These are phyloP conservation scores for Lordiphosa stackelbergi DNA, from an alignment of 1,140 invertebrate species.

Conservation along the genomic window DNA sequence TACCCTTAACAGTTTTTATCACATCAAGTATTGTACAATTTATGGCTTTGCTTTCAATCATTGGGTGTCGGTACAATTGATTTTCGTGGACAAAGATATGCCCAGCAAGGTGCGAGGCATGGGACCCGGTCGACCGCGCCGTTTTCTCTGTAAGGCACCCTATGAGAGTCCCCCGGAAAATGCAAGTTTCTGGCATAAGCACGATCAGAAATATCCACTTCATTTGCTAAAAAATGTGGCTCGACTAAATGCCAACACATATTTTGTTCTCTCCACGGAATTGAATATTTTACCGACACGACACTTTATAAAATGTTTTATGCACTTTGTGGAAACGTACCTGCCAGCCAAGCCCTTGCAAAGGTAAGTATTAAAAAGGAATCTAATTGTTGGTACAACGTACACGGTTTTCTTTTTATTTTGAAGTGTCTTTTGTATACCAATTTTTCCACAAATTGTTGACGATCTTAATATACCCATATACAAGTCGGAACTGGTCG, in stretches of 20 bases:
- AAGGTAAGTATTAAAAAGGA: conserved; percentile 10
- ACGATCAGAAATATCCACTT: conserved; percentile 13
- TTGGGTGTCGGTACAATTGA: conserved; percentile 33
- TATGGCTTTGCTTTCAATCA: neutral
- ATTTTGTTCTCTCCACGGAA: conserved; percentile 27
- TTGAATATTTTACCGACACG: conserved; percentile 18
- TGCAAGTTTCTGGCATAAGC: neutral
- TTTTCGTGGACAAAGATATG: conserved; percentile 15
- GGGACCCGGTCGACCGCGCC: neutral
- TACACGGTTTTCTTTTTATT: too few relatives aligned
- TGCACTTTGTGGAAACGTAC: conserved; percentile 1
- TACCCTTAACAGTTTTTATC: conserved; percentile 2
- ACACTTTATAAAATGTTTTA: conserved; percentile 8
- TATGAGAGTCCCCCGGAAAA: neutral
- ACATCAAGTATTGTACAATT: conserved; percentile 25
- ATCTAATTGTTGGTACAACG: too few relatives aligned
- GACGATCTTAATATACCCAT: conserved; percentile 5
- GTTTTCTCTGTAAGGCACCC: neutral
- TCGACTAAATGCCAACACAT: conserved; percentile 26
- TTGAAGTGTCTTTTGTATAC: conserved; percentile 32
- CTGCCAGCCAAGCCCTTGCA: neutral
- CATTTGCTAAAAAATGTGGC: conserved; percentile 34
- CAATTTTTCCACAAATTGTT: conserved; percentile 15
- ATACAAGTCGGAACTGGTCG: conserved; percentile 15
- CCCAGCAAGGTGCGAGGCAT: conserved; percentile 1